Conservation (phyloP, 2,797 vertebrate species). For the Australoheros facetus region DNA sequence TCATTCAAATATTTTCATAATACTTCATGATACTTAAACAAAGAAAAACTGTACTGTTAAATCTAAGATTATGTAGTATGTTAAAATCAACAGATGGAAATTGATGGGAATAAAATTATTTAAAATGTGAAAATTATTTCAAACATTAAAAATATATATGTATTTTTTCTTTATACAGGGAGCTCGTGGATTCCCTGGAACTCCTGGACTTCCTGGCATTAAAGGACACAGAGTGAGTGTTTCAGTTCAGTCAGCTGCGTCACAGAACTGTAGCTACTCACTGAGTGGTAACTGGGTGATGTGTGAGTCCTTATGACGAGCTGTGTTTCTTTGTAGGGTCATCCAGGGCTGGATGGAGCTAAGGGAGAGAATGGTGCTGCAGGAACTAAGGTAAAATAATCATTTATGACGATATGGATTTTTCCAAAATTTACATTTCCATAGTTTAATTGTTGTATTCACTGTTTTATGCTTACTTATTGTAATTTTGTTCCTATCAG, state of each 20-base stretch:
- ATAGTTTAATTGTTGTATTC: background rate
- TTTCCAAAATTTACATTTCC: background rate
- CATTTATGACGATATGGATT: background rate
- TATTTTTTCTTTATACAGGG: slow-evolving; percentile 77
- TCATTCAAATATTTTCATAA: background rate
- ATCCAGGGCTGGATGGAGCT: slow-evolving; percentile 91
- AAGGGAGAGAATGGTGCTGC: slow-evolving; percentile 93
- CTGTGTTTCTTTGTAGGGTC: slow-evolving; percentile 82
- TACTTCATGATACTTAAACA: background rate
- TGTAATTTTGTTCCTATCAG: slow-evolving; percentile 66
- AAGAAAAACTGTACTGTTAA: rapidly evolving
- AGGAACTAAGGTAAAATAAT: slow-evolving; percentile 86
- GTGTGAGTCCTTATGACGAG: slow-evolving; percentile 24
- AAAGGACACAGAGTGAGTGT: slow-evolving; percentile 95
- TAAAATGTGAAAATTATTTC: too few relatives aligned
- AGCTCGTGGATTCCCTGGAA: slow-evolving; percentile 96
- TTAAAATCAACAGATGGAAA: background rate
- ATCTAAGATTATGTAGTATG: background rate
- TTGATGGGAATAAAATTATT: too few relatives aligned
- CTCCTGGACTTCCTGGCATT: slow-evolving; percentile 95
- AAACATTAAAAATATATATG: too few relatives aligned
- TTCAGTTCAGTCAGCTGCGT: background rate
- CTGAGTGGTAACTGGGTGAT: background rate
- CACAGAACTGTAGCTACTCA: background rate
- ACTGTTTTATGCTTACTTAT: background rate